A percentile compares a stretch with the other conserved stretches of the same genome.
phyloP scores from a whole-genome alignment of 2,797 vertebrate genomes.

The Aldrovandia affinis region DNA sequence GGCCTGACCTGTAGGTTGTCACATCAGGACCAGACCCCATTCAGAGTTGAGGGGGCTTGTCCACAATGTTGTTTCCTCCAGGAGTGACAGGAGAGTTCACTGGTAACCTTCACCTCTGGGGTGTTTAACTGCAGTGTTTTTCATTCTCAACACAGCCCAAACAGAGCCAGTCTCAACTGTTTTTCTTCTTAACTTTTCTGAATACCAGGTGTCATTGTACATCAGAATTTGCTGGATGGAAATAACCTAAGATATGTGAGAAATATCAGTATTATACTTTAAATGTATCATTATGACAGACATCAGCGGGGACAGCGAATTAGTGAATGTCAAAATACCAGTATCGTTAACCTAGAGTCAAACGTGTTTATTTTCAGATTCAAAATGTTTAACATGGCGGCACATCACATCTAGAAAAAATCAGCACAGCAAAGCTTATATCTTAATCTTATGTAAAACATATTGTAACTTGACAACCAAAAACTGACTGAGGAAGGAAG shows the following conservation, averaged over 20 bases:
- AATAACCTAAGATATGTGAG: too few relatives aligned
- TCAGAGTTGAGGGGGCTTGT: background rate
- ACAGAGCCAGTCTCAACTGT: background rate
- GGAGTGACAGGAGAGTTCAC: constrained; percentile 70
- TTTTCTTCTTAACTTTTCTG: background rate
- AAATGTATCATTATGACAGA: background rate
- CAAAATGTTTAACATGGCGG: too few relatives aligned
- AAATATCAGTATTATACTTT: too few relatives aligned
- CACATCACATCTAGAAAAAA: too few relatives aligned
- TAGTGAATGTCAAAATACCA: too few relatives aligned
- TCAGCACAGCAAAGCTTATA: too few relatives aligned
- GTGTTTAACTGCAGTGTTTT: constrained; percentile 50
- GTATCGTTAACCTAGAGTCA: too few relatives aligned
- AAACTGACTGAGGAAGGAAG: too few relatives aligned
- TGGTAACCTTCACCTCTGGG: constrained; percentile 68
- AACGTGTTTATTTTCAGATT: too few relatives aligned
- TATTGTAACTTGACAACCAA: too few relatives aligned
- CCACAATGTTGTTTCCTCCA: background rate
- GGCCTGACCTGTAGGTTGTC: constrained; percentile 69
- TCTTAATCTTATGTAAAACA: too few relatives aligned
- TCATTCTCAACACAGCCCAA: background rate
- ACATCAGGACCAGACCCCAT: constrained; percentile 35
- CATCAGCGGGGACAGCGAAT: too few relatives aligned
- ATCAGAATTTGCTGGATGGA: background rate
- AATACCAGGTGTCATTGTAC: background rate